Conservation (phyloP, 2,113 vertebrate species). For the Clarias gariepinus region DNA sequence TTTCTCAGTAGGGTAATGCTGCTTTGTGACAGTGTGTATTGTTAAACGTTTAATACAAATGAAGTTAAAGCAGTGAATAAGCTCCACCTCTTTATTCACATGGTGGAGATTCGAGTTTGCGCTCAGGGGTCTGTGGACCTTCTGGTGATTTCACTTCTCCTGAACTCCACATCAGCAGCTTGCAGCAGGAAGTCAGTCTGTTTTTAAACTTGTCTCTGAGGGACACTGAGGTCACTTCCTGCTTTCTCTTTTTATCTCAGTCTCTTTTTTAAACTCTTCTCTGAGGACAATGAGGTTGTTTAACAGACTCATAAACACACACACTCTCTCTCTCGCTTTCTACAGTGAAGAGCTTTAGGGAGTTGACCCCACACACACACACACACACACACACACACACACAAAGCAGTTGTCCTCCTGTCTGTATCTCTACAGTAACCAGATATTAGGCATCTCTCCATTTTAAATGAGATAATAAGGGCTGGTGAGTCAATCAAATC, state of each 20-base stretch:
- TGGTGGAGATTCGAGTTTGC: background rate
- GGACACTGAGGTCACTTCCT: slow-evolving; percentile 23
- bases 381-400: slow-evolving; percentile 18
- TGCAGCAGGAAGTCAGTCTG: background rate
- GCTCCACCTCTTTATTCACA: background rate
- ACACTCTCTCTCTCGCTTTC: background rate
- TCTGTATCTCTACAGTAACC: slow-evolving; percentile 48
- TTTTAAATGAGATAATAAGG: slow-evolving; percentile 44
- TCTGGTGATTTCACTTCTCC: background rate
- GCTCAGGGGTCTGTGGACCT: background rate
- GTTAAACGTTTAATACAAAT: background rate
- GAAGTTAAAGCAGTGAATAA: background rate
- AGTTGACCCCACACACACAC: slow-evolving; percentile 12
- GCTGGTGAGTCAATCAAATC: slow-evolving; percentile 72
- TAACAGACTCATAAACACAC: background rate
- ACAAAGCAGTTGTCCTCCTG: slow-evolving; percentile 36
- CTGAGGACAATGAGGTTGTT: background rate
- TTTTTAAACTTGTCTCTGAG: slow-evolving; percentile 22
- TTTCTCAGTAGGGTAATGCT: background rate
- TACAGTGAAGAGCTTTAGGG: background rate
- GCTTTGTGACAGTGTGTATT: background rate
- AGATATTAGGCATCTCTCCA: slow-evolving; percentile 45
- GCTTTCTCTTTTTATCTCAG: slow-evolving; percentile 13
- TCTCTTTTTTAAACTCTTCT: slow-evolving; percentile 4
- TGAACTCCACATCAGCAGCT: slow-evolving; percentile 8